Evolutionary conservation across 2,888 invertebrate genomes (phyloP), one percentile per base, ranked within the genome.

Genomic region (Amblyteles armatorius): DNA sequence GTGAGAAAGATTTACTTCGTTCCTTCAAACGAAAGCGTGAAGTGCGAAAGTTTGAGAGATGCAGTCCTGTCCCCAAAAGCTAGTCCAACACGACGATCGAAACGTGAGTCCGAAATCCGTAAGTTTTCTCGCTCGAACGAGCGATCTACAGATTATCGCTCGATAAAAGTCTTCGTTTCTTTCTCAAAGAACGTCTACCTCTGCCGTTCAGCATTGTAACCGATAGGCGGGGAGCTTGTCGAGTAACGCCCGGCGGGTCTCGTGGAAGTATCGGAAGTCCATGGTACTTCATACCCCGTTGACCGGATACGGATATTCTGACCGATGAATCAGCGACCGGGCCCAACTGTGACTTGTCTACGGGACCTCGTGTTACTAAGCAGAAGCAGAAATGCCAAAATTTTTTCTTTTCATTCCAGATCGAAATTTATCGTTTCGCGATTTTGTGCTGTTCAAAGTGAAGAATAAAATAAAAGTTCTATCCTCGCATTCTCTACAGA

Each of bases 251-350:
- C 76, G 92, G 92, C 83, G 91, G 91, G 88, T 93, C 91, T 87
- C 86, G 87, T 84, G 93, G 92, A 85, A 93, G 92, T 86, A 93
- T 91, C 79, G 93, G 93, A 82, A 91, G 86, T 80, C 90, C 92
- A 85, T 93, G 91, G 84, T 88, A 92, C 88, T 88, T 89, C 83
- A 93, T 87, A 88, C 93, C 93, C 87, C 89, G 90, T 79, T 86
- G 91, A 88, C 93, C 93, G 81, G 88, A 73, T 78, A 88, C 87
- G 72, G 91, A 90, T 87, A 93, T 84, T 86, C 85, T 87, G 88
- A 93, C 91, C 68, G 92, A 91, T 79, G 91, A 87, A 78, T 87
- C 89, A 83, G 84, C 86, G 86, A 93, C 87, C 72, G 89, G 89
- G 83, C 79, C 90, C 91, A 92, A 91, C 71, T 93, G 92, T 87